Base-by-base conservation (phyloP, 2,888 invertebrate species). In the Xestoiulus laeticollis region DNA sequence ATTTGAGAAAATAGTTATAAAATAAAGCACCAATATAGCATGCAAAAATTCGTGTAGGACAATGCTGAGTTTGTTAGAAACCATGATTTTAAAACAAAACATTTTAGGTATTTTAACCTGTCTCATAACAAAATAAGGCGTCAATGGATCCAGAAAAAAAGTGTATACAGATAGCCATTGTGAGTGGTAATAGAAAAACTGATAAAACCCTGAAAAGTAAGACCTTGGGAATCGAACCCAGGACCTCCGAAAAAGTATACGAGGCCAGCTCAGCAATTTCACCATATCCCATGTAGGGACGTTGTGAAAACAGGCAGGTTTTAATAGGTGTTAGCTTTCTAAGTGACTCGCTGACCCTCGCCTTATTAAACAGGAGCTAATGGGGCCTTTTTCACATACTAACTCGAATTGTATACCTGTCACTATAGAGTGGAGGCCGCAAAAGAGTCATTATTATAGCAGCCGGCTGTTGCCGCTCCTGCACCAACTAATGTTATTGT, bases 351-450 rank as follows among this genome's bases (percentile, higher is more conserved):
- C n/a, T 68, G 68, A 68, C 68, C 68, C 68, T 68, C 68, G 68
- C 68, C 68, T 68, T 68, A 68, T 68, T 68, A 68, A 68, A 68
- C 68, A 68, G 68, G 68, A 68, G 68, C 68, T 68, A 68, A 68
- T 68, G 68, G 68, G 68, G 68, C 68, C 68, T 68, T 68, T 68
- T 68, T 68, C 68, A 68, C 68, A 68, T 26, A 68, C 22, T 68
- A 68, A 68, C 68, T 68, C 68, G 68, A 68, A 68, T 68, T 68
- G 68, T 68, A n/a, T 68, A 68, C 68, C 68, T 68, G 68, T 68
- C 68, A 68, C 26, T 22, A n/a, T n/a, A 68, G 68, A 68, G 68
- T 68, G 68, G 68, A 68, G 68, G 68, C 68, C 68, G 68, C 68
- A 26, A 68, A 68, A 68, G 68, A 68, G n/a, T 26, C 68, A 68